Evolutionary conservation across 2,113 vertebrate species (phyloP).

Genomic region (Oncorhynchus clarkii): DNA sequence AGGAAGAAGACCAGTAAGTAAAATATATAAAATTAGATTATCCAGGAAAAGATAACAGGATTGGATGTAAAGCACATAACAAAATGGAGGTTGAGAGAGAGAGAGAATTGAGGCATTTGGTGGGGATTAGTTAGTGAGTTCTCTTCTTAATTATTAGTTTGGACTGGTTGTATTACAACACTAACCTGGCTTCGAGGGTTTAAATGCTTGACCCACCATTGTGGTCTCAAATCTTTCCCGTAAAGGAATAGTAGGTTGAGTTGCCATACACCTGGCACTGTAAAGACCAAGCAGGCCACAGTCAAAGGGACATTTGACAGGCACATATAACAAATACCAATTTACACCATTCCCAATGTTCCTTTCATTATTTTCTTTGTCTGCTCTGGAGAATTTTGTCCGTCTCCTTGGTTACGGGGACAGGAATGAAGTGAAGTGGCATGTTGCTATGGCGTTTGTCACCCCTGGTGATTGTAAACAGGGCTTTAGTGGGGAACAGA

Average conservation of each 20-base stretch:
- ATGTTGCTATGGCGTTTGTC: constrained; percentile 70
- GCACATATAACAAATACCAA: not conserved
- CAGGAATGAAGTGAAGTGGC: constrained; percentile 68
- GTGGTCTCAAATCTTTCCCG: not conserved
- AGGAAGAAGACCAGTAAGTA: not conserved
- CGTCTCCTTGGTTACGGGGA: constrained; percentile 72
- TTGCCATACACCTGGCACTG: not conserved
- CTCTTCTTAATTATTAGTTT: not conserved
- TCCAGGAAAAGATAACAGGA: not conserved
- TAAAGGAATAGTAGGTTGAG: not conserved
- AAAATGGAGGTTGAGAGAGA: not conserved
- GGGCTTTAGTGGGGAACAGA: constrained; percentile 43
- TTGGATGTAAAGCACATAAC: not conserved
- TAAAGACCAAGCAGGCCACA: not conserved
- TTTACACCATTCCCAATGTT: constrained; percentile 16
- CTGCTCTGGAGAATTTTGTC: constrained; percentile 54
- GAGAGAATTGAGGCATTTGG: not conserved
- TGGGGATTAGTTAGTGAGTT: not conserved
- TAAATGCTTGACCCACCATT: not conserved
- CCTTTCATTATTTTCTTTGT: constrained; percentile 33
- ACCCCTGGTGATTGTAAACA: constrained; percentile 78
- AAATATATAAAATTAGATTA: no score
- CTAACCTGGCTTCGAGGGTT: not conserved
- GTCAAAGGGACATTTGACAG: not conserved
- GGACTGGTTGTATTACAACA: not conserved